Conservation (phyloP, 2,113 vertebrate species). For the Cyprinodon variegatus region DNA sequence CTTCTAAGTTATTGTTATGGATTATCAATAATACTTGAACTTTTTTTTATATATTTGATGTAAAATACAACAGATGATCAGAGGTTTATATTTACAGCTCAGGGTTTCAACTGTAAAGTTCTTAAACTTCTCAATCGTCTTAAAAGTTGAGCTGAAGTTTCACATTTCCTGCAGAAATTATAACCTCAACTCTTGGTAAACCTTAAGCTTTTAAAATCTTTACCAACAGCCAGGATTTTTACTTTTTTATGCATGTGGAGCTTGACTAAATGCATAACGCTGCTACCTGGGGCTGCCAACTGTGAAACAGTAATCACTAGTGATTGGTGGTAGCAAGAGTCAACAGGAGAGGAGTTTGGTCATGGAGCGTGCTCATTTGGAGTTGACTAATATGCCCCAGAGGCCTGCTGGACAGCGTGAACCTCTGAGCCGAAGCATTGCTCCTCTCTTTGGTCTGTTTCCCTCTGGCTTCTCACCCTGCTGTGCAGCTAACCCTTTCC, state of each 20-base stretch:
- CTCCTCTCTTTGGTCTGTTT: background rate
- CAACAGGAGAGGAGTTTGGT: conserved; percentile 31
- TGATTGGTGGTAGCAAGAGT: conserved; percentile 41
- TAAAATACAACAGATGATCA: background rate
- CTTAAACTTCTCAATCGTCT: background rate
- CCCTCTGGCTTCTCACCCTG: background rate
- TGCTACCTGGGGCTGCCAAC: conserved; percentile 36
- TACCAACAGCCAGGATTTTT: conserved; percentile 1
- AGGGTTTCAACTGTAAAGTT: background rate
- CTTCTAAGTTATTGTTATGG: background rate
- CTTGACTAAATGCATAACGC: conserved; percentile 48
- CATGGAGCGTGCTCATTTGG: conserved; percentile 32
- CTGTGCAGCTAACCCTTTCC: conserved; percentile 9
- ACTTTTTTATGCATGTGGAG: conserved; percentile 15
- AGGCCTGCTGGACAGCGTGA: conserved; percentile 41
- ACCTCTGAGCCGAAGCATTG: conserved; percentile 34
- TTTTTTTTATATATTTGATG: no score
- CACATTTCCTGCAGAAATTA: conserved; percentile 4
- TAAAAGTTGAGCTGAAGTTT: conserved; percentile 18
- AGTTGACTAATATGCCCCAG: conserved; percentile 48
- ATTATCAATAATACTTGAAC: background rate
- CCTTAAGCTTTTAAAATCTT: conserved; percentile 4
- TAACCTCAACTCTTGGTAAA: background rate
- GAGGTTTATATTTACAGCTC: background rate
- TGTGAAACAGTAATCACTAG: conserved; percentile 40